Base-by-base conservation (phyloP, 2,888 invertebrate genomes). In the Smittia aterrima region DNA sequence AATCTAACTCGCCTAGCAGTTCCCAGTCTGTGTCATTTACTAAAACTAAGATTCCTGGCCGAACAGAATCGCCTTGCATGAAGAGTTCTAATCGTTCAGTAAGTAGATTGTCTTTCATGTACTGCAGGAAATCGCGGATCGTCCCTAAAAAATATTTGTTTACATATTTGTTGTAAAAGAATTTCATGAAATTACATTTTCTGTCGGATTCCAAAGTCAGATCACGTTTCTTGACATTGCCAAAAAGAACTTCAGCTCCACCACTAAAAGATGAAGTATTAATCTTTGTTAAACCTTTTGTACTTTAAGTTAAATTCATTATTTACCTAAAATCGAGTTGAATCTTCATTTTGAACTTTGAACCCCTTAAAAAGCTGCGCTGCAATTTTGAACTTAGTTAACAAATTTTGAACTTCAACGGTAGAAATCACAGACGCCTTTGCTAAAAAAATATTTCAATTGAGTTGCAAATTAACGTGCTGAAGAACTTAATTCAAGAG, bases 1-100 rank as follows among this genome's bases (percentile, higher is more conserved):
- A 93, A 4, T 90, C 86, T 16, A 90, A 80, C 77, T 92, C 90
- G 0, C 90, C 92, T 82, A 89, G 81, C 16, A 98, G 83, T 82
- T 98, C 97, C 98, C 98, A 98, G 80, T 98, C 98, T 0, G 92
- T 87, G 78, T 98, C 97, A 80, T 98, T 98, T 7, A 98, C 88
- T 1, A 98, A 84, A 0, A 98, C 96, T 66, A 98, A 83, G 76
- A 98, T 98, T 1, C 98, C 98, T 0, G 97, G 96, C 66, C 97
- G 80, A 82, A 83, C 83, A 0, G 83, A 79, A 54, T 79, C 80
- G 79, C 84, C 84, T 79, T 83, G 82, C 9, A 87, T 77, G 78
- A 88, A 88, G 20, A 90, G 81, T 80, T 97, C 96, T 0, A 91
- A 91, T 76, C 95, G 85, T 79, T 96, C 96, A 76, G 86, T 89